Evolutionary conservation across 2,113 vertebrate species (phyloP).

Genomic region (Microtus montanus): DNA sequence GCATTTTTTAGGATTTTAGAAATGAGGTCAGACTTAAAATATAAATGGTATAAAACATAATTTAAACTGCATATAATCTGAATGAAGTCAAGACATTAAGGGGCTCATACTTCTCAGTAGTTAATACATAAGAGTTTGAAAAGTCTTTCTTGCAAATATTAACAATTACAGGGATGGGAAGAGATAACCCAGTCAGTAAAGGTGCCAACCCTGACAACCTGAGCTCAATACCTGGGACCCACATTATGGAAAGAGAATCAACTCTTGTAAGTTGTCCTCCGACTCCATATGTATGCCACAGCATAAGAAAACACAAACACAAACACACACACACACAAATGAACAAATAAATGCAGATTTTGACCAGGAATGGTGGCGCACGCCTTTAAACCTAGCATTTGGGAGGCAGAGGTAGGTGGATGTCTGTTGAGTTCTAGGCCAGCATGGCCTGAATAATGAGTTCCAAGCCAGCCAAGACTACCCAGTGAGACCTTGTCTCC

Average conservation of each 20-base stretch:
- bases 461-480: too few relatives aligned
- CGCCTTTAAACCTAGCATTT: too few relatives aligned
- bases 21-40: conserved; percentile 23
- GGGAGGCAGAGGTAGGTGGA: too few relatives aligned
- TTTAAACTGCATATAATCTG: conserved; percentile 25
- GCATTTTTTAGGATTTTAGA: conserved; percentile 67
- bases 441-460: too few relatives aligned
- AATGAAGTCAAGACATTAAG: conserved; percentile 53
- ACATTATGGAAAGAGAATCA: not conserved
- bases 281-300: too few relatives aligned
- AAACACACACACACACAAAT: too few relatives aligned
- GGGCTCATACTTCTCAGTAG: not conserved
- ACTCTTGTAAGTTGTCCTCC: not conserved
- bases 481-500: too few relatives aligned
- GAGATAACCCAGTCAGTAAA: not conserved
- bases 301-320: too few relatives aligned
- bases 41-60: conserved; percentile 17
- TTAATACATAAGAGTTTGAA: conserved; percentile 24
- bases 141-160: conserved; percentile 50
- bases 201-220: not conserved
- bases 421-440: too few relatives aligned
- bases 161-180: not conserved
- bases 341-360: too few relatives aligned
- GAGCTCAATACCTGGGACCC: not conserved
- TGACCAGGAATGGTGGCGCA: too few relatives aligned